Evolutionary conservation across 2,888 invertebrate species (phyloP).

Genomic region (Oligia fasciuncula): DNA sequence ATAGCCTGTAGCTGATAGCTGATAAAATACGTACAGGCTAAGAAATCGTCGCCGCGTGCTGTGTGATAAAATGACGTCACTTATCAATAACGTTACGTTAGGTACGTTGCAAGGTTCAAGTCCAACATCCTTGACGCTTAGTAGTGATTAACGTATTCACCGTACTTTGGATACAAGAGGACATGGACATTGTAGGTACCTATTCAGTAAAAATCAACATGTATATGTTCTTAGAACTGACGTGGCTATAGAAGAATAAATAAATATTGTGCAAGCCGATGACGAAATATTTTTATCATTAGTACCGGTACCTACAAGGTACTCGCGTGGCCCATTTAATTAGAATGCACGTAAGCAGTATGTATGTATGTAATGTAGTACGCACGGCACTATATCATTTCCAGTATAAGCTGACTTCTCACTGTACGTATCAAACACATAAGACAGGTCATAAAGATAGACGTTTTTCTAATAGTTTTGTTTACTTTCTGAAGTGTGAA

Average conservation of each 20-base stretch:
- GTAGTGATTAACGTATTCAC: conserved; percentile 6
- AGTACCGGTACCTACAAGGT: background rate
- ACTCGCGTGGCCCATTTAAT: background rate
- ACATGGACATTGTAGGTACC: conserved; percentile 24
- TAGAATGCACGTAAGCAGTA: background rate
- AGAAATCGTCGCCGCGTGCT: background rate
- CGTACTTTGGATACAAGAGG: conserved; percentile 35
- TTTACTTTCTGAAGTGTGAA: conserved; percentile 19
- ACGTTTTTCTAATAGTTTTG: background rate
- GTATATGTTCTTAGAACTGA: conserved; percentile 27
- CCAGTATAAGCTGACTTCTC: too few species aligned
- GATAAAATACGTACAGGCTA: background rate
- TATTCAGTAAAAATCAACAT: background rate
- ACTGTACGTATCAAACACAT: background rate
- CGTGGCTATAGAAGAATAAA: conserved; percentile 33
- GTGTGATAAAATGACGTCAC: conserved; percentile 12
- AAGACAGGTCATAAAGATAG: background rate
- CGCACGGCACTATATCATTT: too few species aligned
- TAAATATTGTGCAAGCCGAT: conserved; percentile 46
- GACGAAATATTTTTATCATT: conserved; percentile 27
- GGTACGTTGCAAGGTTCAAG: conserved; percentile 15
- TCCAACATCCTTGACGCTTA: conserved; percentile 12
- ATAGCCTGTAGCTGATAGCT: background rate
- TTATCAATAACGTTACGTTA: background rate
- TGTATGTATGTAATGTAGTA: too few species aligned